A percentile compares a stretch with the other conserved stretches of the same genome.
Evolutionary conservation across 1,140 invertebrate genomes (phyloP).

Genomic region (Asbolus verrucosus): DNA sequence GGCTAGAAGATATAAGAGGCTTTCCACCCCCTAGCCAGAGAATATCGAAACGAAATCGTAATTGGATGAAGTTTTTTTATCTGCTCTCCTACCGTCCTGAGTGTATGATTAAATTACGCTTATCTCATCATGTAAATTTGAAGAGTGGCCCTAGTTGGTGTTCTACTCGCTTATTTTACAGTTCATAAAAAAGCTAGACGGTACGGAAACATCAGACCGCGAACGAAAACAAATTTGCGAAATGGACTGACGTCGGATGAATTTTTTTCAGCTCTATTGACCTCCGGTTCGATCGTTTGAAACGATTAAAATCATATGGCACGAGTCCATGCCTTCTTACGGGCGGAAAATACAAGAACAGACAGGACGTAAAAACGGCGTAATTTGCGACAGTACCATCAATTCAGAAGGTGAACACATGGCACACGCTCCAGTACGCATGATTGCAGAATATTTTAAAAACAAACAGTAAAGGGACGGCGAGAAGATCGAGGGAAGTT

Average conservation of each 20-base stretch:
- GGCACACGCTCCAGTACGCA: no score
- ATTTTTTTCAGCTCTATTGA: neutral
- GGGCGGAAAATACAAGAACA: no score
- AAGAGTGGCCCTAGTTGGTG: conserved; percentile 18
- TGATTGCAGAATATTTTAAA: neutral
- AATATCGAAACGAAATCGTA: conserved; percentile 33
- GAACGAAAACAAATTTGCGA: conserved; percentile 20
- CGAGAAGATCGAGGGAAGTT: neutral
- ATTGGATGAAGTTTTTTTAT: conserved; percentile 43
- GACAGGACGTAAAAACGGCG: no score
- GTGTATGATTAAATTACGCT: conserved; percentile 40
- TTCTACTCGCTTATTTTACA: conserved; percentile 32
- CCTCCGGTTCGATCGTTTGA: no score
- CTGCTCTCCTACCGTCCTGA: conserved; percentile 3
- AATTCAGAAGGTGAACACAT: no score
- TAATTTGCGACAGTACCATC: no score
- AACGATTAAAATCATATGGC: no score
- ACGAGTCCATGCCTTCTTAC: no score
- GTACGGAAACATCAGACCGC: neutral
- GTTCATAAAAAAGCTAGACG: conserved; percentile 21
- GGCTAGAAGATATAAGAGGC: neutral
- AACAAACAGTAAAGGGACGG: neutral
- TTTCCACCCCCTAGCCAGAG: neutral
- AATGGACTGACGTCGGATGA: neutral
- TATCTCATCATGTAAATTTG: conserved; percentile 44